Conservation (phyloP, 2,888 invertebrate species). For the Drosophila pegasa region DNA sequence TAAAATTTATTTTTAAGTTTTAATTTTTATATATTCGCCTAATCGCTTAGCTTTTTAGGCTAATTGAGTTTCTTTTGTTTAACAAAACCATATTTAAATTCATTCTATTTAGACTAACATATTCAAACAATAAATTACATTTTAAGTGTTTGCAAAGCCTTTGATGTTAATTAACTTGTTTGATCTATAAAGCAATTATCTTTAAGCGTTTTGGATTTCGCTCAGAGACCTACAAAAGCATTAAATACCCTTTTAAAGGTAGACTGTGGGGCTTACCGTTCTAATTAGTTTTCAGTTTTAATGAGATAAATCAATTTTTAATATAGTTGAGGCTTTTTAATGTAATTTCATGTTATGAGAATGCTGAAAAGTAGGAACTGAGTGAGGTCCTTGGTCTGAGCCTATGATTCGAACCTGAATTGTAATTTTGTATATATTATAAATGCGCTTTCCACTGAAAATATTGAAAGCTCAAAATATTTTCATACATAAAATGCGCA, state of each 20-base stretch:
- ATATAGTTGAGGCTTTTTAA: too few relatives aligned
- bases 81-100: not conserved
- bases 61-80: not conserved
- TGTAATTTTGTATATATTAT: not conserved
- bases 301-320: too few relatives aligned
- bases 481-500: not conserved
- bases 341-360: too few relatives aligned
- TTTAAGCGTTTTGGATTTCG: not conserved
- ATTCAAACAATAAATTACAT: not conserved
- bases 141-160: not conserved
- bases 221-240: too few relatives aligned
- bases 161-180: not conserved
- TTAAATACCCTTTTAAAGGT: not conserved
- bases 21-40: not conserved
- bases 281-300: not conserved
- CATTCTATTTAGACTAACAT: not conserved
- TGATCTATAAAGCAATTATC: conserved; percentile 3
- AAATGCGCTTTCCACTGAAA: conserved; percentile 1
- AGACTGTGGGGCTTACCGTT: not conserved
- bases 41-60: not conserved
- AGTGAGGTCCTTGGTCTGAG: not conserved
- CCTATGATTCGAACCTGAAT: not conserved
- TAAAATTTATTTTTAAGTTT: not conserved
- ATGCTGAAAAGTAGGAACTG: too few relatives aligned
- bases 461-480: not conserved